Percentiles rank a stretch among this genome's conserved stretches.
Conservation (phyloP, 2,888 invertebrate species). For the Ornithoptera alexandrae region DNA sequence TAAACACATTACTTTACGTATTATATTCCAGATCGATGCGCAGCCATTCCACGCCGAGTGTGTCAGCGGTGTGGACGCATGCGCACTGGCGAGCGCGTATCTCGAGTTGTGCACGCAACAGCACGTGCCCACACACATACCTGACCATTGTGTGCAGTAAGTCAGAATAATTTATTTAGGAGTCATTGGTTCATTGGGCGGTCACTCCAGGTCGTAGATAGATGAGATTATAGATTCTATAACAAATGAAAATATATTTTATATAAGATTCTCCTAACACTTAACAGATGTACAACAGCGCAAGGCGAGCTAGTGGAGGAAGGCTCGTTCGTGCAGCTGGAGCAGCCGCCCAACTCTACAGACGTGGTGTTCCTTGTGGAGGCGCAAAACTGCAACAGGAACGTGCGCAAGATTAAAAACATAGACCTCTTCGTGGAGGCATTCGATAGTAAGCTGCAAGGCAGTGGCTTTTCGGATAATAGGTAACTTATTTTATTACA, state of each 20-base stretch:
- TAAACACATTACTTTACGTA: too few species aligned
- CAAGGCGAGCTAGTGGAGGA: slow-evolving; percentile 86
- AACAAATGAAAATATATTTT: too few species aligned
- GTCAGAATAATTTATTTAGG: slow-evolving; percentile 38
- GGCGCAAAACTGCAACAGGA: slow-evolving; percentile 89
- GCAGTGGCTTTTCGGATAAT: slow-evolving; percentile 83
- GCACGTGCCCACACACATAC: slow-evolving; percentile 88
- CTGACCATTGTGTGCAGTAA: slow-evolving; percentile 89
- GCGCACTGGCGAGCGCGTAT: slow-evolving; percentile 90
- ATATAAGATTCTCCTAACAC: neutral
- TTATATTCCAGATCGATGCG: slow-evolving; percentile 77
- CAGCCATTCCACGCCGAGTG: slow-evolving; percentile 83
- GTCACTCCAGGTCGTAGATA: too few species aligned
- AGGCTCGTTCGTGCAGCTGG: slow-evolving; percentile 85
- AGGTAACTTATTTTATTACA: slow-evolving; percentile 67
- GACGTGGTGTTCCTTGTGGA: slow-evolving; percentile 95
- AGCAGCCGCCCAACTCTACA: slow-evolving; percentile 83
- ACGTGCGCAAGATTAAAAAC: slow-evolving; percentile 83
- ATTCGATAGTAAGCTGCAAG: slow-evolving; percentile 84
- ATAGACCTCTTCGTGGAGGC: slow-evolving; percentile 84
- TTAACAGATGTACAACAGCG: slow-evolving; percentile 82
- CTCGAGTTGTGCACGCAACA: slow-evolving; percentile 87
- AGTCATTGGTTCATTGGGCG: too few species aligned
- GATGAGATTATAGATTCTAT: too few species aligned
- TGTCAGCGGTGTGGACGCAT: slow-evolving; percentile 80